Conservation (phyloP, 2,888 invertebrate genomes). For the Ophion ventricosus region DNA sequence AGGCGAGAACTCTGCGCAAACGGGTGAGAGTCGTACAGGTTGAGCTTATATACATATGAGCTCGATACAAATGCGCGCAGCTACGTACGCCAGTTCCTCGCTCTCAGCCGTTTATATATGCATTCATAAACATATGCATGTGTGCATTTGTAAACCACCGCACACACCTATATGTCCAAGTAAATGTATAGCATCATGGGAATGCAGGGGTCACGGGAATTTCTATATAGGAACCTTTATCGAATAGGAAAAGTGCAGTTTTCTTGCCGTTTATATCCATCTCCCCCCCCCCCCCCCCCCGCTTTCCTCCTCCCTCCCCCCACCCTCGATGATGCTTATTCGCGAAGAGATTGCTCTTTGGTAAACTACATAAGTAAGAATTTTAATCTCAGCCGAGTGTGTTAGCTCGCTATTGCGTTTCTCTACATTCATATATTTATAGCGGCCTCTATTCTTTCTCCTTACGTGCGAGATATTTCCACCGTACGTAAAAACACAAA, state of each 20-base stretch:
- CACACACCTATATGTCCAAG: constrained; percentile 1
- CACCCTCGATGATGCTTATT: constrained; percentile 1
- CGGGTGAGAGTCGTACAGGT: constrained; percentile 62
- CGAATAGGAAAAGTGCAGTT: constrained; percentile 60
- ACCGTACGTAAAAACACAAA: too few relatives aligned
- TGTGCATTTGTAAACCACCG: too few relatives aligned
- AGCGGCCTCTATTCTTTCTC: too few relatives aligned
- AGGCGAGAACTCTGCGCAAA: constrained; percentile 26
- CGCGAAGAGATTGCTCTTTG: constrained; percentile 44
- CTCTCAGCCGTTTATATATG: constrained; percentile 6
- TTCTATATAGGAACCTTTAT: constrained; percentile 60
- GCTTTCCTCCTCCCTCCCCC: too few relatives aligned
- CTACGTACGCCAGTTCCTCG: constrained; percentile 11
- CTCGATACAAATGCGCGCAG: constrained; percentile 18
- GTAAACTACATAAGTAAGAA: neutral
- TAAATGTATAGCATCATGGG: constrained; percentile 65
- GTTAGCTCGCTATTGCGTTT: neutral
- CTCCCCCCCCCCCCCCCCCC: neutral
- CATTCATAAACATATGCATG: constrained; percentile 18
- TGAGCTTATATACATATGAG: constrained; percentile 36
- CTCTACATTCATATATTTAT: neutral
- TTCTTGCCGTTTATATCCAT: constrained; percentile 37
- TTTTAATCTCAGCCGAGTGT: constrained; percentile 5
- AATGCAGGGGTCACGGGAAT: constrained; percentile 71
- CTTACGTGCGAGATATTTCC: too few relatives aligned